Conservation (phyloP, 2,888 invertebrate species). For the Phengaris alcon region DNA sequence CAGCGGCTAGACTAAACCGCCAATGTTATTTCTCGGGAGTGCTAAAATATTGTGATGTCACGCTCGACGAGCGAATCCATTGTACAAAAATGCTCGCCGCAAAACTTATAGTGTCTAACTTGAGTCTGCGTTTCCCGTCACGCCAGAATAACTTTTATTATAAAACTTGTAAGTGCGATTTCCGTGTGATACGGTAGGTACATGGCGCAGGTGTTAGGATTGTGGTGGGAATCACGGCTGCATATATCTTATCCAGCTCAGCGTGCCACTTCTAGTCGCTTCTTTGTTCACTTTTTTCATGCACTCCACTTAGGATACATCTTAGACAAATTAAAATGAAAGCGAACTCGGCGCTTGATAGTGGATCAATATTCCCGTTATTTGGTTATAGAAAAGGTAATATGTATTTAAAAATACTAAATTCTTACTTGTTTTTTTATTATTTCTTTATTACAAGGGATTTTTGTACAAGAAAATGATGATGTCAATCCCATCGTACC, state of each 20-base stretch:
- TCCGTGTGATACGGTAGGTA: constrained; percentile 38
- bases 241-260: constrained; percentile 66
- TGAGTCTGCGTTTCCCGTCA: constrained; percentile 42
- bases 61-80: constrained; percentile 52
- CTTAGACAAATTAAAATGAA: constrained; percentile 38
- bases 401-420: too few relatives aligned
- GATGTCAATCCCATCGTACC: too few relatives aligned
- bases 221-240: constrained; percentile 68
- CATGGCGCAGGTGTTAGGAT: constrained; percentile 63
- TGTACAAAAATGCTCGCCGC: constrained; percentile 60
- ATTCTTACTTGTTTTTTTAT: too few relatives aligned
- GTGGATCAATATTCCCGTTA: neutral
- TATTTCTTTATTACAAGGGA: too few relatives aligned
- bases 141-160: constrained; percentile 44
- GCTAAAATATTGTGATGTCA: constrained; percentile 69
- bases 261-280: constrained; percentile 58
- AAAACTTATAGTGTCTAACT: constrained; percentile 49
- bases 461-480: too few relatives aligned
- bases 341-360: neutral
- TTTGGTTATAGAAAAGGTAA: too few relatives aligned
- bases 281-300: constrained; percentile 48
- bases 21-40: constrained; percentile 70
- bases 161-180: constrained; percentile 40
- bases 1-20: constrained; percentile 37
- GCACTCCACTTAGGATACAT: constrained; percentile 38